A percentile compares a stretch with the other conserved stretches of the same genome.
phyloP scores from a whole-genome alignment of 2,113 vertebrate genomes.

The Calypte anna region DNA sequence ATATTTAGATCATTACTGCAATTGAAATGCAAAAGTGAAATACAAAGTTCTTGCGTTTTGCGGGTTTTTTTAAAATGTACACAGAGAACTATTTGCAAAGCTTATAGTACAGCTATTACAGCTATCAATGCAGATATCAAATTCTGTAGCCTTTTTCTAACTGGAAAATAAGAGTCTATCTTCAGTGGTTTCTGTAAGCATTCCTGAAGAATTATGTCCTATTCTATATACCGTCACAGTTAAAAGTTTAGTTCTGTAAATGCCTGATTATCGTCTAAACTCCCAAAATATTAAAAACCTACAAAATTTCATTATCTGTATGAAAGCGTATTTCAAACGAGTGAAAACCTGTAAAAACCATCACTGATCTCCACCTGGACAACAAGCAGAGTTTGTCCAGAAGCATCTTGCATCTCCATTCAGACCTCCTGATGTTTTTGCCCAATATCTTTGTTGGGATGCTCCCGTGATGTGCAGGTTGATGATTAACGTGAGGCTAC shows the following conservation, averaged over 20 bases:
- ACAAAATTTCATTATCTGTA: neutral
- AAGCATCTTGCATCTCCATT: too few species aligned
- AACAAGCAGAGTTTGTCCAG: too few species aligned
- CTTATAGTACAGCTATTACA: neutral
- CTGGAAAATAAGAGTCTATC: neutral
- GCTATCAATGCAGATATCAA: neutral
- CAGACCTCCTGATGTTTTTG: too few species aligned
- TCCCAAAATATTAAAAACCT: neutral
- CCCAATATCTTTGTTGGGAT: too few species aligned
- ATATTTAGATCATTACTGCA: neutral
- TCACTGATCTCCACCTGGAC: too few species aligned
- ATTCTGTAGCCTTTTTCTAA: neutral
- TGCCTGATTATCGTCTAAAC: neutral
- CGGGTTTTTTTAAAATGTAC: constrained; percentile 10
- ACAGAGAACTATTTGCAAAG: constrained; percentile 18
- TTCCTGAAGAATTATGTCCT: neutral
- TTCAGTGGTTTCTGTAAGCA: neutral
- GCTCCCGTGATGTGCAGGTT: too few species aligned
- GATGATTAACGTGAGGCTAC: too few species aligned
- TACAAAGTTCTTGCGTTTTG: constrained; percentile 61
- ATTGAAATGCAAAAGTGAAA: constrained; percentile 54
- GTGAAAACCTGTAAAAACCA: neutral
- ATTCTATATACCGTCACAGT: neutral
- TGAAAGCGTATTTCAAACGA: neutral
- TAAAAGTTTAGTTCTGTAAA: neutral